Evolutionary conservation across 2,113 vertebrate genomes (phyloP), one percentile per base, ranked within the genome.

Genomic region (Nematolebias whitei): DNA sequence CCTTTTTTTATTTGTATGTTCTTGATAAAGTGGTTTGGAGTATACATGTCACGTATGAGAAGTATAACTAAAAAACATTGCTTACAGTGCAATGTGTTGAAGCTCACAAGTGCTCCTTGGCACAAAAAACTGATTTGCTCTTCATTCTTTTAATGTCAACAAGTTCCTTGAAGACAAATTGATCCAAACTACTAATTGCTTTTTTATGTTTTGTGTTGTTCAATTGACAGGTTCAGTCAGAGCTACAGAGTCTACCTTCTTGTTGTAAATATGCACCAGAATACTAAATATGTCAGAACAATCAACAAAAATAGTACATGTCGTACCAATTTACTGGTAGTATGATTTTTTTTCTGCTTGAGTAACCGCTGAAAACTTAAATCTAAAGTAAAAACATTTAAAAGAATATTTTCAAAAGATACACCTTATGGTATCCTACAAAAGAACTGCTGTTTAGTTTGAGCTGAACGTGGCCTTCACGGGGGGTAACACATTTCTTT

Each of bases 21-120:
- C 63, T 83, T 72, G 47, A 58, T 29, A 58, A 78, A 64, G 67
- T 82, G 62, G 54, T 80, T 58, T 7, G 50, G 39, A 44, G 32
- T 20, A 16, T 52, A 66, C 69, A 65, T 58, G 58, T 82, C 62
- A 66, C 16, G 76, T 65, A 39, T 71, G 12, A 24, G 55, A 54
- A 58, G 55, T 19, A 10, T 47, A 51, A 19, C 48, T 56, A 72
- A 40, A n/a, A 70, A 75, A 24, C n/a, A 1, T 53, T 65, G 74
- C 54, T 71, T 52, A 68, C 65, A 64, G 49, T 56, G 63, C 76
- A 68, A 48, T 61, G 26, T 71, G 68, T 71, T 72, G n/a, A 22
- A 44, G 23, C 35, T 63, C 16, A 23, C 69, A 41, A 74, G 41
- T 1, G 18, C 58, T 72, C 56, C 63, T 68, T 43, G 49, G 76